These are phyloP conservation scores for Phaonia tiefii DNA, from an alignment of 2,888 invertebrate species.

Conservation along the genomic window DNA sequence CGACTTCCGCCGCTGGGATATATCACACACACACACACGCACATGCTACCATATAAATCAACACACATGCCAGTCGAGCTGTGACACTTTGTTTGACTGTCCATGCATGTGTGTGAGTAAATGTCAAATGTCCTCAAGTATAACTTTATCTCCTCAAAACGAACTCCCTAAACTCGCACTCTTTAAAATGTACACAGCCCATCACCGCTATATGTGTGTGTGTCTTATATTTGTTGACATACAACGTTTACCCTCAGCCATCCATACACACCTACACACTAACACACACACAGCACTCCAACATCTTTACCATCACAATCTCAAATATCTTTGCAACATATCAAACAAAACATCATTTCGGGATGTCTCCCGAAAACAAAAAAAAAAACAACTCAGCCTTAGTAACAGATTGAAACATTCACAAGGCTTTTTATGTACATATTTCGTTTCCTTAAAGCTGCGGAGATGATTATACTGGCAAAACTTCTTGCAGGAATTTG, in stretches of 20 bases:
- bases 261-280: background rate
- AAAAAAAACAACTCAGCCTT: too few relatives aligned
- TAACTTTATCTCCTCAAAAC: constrained; percentile 12
- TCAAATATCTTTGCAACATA: background rate
- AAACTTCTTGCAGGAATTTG: background rate
- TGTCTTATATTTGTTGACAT: background rate
- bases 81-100: constrained; percentile 19
- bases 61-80: background rate
- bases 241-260: background rate
- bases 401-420: background rate
- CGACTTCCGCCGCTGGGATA: too few relatives aligned
- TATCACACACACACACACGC: background rate
- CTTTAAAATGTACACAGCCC: too few relatives aligned
- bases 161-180: background rate
- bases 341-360: background rate
- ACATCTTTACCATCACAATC: background rate
- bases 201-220: background rate
- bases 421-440: background rate
- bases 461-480: too few relatives aligned
- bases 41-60: too few relatives aligned
- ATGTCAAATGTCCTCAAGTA: background rate
- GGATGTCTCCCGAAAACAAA: background rate
- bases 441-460: background rate
- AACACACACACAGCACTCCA: too few relatives aligned
- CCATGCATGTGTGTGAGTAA: background rate